These are phyloP conservation scores for Podocnemis expansa DNA, from an alignment of 2,113 vertebrate genomes.

Conservation along the genomic window DNA sequence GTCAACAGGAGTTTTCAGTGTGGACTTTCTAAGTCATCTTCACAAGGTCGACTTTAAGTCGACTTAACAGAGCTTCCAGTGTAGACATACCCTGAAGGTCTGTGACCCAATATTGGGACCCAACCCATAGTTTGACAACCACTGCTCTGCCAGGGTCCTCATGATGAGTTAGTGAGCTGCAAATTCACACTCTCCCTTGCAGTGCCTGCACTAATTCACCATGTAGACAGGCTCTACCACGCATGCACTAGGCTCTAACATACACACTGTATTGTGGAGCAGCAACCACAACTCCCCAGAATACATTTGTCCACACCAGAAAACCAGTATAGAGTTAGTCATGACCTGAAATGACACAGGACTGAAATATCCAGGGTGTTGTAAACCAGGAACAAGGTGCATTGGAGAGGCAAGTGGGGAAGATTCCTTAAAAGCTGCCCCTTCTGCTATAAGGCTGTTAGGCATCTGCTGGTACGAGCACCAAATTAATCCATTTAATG, in stretches of 20 bases:
- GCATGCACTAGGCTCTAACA: no score
- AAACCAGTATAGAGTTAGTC: background rate
- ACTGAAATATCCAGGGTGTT: background rate
- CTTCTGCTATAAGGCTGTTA: background rate
- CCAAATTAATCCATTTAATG: slow-evolving; percentile 40
- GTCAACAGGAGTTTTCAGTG: no score
- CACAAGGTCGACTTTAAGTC: no score
- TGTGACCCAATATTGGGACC: no score
- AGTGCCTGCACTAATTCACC: no score
- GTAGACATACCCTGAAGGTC: no score
- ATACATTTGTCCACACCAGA: no score
- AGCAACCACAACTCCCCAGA: background rate
- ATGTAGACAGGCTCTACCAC: no score
- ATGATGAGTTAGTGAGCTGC: background rate
- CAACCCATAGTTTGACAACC: no score
- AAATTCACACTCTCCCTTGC: background rate
- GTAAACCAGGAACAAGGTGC: fast-evolving
- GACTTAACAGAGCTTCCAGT: no score
- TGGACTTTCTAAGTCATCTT: no score
- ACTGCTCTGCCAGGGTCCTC: background rate
- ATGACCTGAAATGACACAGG: background rate
- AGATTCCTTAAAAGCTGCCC: background rate
- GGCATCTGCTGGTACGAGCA: slow-evolving; percentile 17
- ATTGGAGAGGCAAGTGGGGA: background rate
- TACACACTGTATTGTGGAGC: background rate